A percentile compares a stretch with the other conserved stretches of the same genome.
Conservation (phyloP, 35 echinoderm and acorn worm genomes). For the Anneissia japonica region DNA sequence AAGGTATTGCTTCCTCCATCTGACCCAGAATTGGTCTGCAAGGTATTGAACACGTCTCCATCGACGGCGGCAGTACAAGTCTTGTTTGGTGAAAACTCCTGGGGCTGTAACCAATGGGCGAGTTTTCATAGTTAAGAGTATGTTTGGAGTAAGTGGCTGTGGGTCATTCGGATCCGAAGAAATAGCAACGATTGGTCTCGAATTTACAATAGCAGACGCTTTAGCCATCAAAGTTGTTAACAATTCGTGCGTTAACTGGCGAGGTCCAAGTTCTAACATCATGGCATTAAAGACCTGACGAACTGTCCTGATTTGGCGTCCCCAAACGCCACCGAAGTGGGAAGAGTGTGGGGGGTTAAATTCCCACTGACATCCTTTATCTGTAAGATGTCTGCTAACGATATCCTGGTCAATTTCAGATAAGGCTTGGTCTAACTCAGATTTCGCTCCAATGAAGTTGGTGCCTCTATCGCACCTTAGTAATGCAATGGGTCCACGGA, state of each 20-base stretch:
- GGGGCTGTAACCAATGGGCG: not conserved
- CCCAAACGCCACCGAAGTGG: constrained; percentile 14
- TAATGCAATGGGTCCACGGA: constrained; percentile 3
- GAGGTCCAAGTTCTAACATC: not conserved
- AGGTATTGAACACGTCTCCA: constrained; percentile 28
- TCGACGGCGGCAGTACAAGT: constrained; percentile 7
- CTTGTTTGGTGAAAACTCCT: not conserved
- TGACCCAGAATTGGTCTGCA: constrained; percentile 25
- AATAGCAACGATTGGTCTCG: constrained; percentile 23
- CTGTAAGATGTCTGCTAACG: not conserved
- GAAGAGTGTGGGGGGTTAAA: constrained; percentile 32
- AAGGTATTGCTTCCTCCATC: constrained; percentile 31
- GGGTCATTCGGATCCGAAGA: constrained; percentile 31
- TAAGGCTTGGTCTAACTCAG: not conserved
- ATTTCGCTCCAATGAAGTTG: constrained; percentile 13
- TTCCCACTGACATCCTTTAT: not conserved
- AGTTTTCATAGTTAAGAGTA: constrained; percentile 23
- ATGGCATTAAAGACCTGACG: not conserved
- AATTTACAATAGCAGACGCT: constrained; percentile 38
- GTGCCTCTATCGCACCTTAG: constrained; percentile 17
- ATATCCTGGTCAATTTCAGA: not conserved
- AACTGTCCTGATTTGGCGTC: constrained; percentile 10
- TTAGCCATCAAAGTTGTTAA: constrained; percentile 55
- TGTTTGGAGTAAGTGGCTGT: not conserved
- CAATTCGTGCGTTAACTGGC: constrained; percentile 36